phyloP scores from a whole-genome alignment of 2,797 vertebrate genomes.

The Eurystomus glaucurus region DNA sequence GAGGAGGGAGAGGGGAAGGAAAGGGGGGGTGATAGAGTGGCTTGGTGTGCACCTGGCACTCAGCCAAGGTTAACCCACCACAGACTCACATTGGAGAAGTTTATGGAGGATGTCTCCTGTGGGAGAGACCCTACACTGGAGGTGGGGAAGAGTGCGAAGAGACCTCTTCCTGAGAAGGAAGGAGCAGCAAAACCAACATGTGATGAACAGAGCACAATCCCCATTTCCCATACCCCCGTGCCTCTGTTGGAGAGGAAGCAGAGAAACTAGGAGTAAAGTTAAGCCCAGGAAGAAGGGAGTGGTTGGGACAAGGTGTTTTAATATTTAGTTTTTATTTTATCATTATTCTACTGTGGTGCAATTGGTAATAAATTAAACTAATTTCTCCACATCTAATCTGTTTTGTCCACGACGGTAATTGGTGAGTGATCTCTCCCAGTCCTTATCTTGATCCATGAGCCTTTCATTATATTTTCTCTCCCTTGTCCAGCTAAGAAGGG shows the following conservation, averaged over 20 bases:
- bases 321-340: neutral
- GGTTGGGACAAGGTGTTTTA: neutral
- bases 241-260: fast-evolving
- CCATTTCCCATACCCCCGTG: fast-evolving
- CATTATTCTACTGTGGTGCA: neutral
- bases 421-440: neutral
- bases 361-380: neutral
- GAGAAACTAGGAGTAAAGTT: neutral
- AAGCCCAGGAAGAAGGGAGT: neutral
- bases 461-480: neutral
- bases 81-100: no score
- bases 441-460: no score
- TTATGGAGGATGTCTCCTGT: neutral
- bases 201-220: no score
- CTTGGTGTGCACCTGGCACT: no score
- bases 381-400: neutral
- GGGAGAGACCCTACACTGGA: neutral
- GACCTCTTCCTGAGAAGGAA: no score
- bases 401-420: fast-evolving
- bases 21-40: no score
- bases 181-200: neutral
- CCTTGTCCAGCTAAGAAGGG: neutral
- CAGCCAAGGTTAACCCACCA: no score
- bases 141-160: neutral
- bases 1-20: no score